These are phyloP conservation scores for Sympetrum striolatum DNA, from an alignment of 2,888 invertebrate genomes.

Conservation along the genomic window DNA sequence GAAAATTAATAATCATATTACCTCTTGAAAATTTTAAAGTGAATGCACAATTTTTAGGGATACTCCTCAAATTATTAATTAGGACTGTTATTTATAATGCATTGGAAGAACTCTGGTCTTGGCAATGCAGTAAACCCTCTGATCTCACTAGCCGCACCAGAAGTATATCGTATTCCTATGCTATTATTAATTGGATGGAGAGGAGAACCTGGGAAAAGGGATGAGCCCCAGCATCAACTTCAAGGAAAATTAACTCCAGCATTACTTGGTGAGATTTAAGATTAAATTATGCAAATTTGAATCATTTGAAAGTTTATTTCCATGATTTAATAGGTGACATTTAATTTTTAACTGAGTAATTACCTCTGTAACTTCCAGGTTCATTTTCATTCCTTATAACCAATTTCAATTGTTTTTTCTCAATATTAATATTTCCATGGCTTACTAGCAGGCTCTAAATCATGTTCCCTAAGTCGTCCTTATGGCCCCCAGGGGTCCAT, in stretches of 20 bases:
- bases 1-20: too few relatives aligned
- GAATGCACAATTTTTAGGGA: background rate
- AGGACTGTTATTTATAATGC: background rate
- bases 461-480: too few relatives aligned
- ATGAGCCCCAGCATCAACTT: constrained; percentile 60
- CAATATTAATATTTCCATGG: too few relatives aligned
- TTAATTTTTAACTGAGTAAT: too few relatives aligned
- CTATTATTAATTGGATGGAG: constrained; percentile 60
- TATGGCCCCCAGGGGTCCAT: too few relatives aligned
- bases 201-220: constrained; percentile 60
- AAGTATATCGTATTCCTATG: constrained; percentile 60
- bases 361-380: too few relatives aligned
- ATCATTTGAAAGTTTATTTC: too few relatives aligned
- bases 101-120: constrained; percentile 58
- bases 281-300: background rate
- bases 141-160: constrained; percentile 59
- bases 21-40: too few relatives aligned
- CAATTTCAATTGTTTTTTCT: too few relatives aligned
- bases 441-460: too few relatives aligned
- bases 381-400: too few relatives aligned
- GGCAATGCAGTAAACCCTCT: constrained; percentile 60
- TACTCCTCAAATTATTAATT: background rate
- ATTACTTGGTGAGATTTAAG: constrained; percentile 54
- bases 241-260: constrained; percentile 60
- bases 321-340: too few relatives aligned